Percentiles rank a stretch among this genome's conserved stretches.
Evolutionary conservation across 2,888 invertebrate species (phyloP).

Genomic region (Conus canariensis): DNA sequence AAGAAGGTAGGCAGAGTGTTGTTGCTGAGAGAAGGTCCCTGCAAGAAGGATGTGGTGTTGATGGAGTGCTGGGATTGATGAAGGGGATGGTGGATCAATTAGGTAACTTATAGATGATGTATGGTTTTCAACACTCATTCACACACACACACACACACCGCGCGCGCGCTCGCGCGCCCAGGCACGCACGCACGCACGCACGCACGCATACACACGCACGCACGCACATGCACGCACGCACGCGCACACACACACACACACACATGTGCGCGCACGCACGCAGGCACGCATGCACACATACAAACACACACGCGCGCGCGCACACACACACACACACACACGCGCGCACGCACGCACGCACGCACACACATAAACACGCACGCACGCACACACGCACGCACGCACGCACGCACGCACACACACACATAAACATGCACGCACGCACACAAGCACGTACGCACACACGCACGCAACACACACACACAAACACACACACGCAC

Average conservation of each 20-base stretch:
- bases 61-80: too few relatives aligned
- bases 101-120: too few relatives aligned
- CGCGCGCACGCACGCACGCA: background rate
- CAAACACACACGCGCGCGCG: background rate
- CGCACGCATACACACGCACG: background rate
- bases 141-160: too few relatives aligned
- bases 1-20: too few relatives aligned
- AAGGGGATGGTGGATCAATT: too few relatives aligned
- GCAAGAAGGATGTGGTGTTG: too few relatives aligned
- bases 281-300: background rate
- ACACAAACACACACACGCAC: background rate
- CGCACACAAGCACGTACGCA: background rate
- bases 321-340: background rate
- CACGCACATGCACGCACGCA: background rate
- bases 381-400: background rate
- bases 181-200: too few relatives aligned
- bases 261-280: background rate
- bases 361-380: background rate
- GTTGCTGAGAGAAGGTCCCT: too few relatives aligned
- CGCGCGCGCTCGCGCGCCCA: too few relatives aligned
- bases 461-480: background rate
- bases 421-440: background rate
- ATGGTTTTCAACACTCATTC: background rate
- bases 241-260: background rate
- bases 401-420: background rate